Percentiles rank a stretch among this genome's conserved stretches.
Conservation (phyloP, 2,888 invertebrate genomes). For the Portevinia maculata region DNA sequence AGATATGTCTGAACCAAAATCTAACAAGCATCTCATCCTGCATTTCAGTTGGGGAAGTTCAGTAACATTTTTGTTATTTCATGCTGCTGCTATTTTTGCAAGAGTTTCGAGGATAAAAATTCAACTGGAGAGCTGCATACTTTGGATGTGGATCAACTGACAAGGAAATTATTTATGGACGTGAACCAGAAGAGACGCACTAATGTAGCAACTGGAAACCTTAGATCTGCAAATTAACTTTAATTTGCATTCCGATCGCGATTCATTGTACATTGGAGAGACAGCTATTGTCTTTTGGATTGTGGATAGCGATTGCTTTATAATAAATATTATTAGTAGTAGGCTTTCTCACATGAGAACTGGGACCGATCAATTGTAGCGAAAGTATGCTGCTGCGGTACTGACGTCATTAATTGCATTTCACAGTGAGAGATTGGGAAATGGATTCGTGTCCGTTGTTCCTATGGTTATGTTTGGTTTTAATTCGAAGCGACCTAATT, state of each 20-base stretch:
- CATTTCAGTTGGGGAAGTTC: conserved; percentile 27
- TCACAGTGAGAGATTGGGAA: conserved; percentile 45
- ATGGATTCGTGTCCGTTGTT: conserved; percentile 40
- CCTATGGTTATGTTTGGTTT: conserved; percentile 46
- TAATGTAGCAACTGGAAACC: conserved; percentile 19
- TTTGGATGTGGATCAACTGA: conserved; percentile 27
- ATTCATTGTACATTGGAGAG: conserved; percentile 13
- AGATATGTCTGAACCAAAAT: conserved; percentile 9
- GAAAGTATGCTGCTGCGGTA: conserved; percentile 43
- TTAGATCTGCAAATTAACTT: conserved; percentile 51
- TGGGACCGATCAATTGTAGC: conserved; percentile 43
- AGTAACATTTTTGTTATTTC: conserved; percentile 1
- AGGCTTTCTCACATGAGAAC: conserved; percentile 23
- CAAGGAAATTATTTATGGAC: conserved; percentile 34
- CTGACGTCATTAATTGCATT: conserved; percentile 68
- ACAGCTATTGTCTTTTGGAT: conserved; percentile 42
- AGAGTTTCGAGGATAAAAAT: conserved; percentile 17
- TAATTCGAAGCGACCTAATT: conserved; percentile 64
- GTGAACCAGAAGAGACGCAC: conserved; percentile 22
- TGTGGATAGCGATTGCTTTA: conserved; percentile 26
- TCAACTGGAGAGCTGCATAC: neutral
- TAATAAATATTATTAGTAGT: conserved; percentile 39
- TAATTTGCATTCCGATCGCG: conserved; percentile 41
- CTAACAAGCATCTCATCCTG: conserved; percentile 26
- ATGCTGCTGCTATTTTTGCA: conserved; percentile 13